Conservation (phyloP, 2,797 vertebrate species). For the Lerista edwardsae region DNA sequence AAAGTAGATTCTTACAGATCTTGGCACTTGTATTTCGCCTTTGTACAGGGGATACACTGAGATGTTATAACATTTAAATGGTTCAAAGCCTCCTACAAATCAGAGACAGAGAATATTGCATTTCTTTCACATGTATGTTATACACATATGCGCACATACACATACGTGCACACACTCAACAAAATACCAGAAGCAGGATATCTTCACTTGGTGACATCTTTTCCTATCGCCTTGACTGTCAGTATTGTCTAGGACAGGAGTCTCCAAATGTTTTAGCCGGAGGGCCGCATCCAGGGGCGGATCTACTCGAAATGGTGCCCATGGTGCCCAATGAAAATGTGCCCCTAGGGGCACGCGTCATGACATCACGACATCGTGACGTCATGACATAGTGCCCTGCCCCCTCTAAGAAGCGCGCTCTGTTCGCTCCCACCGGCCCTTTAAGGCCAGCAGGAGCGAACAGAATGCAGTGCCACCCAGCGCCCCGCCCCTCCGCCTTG, state of each 20-base stretch:
- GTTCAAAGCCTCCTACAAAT: slow-evolving; percentile 67
- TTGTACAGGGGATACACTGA: slow-evolving; percentile 73
- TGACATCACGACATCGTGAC: too few relatives aligned
- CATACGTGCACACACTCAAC: not conserved
- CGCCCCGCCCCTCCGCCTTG: too few relatives aligned
- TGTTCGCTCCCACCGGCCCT: too few relatives aligned
- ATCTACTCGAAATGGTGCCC: too few relatives aligned
- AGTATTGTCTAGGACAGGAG: not conserved
- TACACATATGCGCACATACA: not conserved
- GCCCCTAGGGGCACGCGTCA: too few relatives aligned
- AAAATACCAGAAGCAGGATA: not conserved
- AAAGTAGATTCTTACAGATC: slow-evolving; percentile 64
- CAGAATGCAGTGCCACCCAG: too few relatives aligned
- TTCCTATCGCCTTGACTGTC: not conserved
- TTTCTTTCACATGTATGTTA: not conserved
- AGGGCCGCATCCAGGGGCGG: too few relatives aligned
- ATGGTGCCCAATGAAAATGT: too few relatives aligned
- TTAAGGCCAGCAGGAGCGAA: too few relatives aligned
- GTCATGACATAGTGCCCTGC: too few relatives aligned
- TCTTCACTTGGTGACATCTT: not conserved
- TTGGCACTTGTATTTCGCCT: slow-evolving; percentile 58
- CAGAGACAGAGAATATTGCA: slow-evolving; percentile 27
- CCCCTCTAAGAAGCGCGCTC: too few relatives aligned
- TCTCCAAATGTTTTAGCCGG: too few relatives aligned
- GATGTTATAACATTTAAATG: slow-evolving; percentile 73